Percentiles rank a stretch among this genome's conserved stretches.
Conservation (phyloP, 1,140 invertebrate species). For the Ceratosolen solmsi region DNA sequence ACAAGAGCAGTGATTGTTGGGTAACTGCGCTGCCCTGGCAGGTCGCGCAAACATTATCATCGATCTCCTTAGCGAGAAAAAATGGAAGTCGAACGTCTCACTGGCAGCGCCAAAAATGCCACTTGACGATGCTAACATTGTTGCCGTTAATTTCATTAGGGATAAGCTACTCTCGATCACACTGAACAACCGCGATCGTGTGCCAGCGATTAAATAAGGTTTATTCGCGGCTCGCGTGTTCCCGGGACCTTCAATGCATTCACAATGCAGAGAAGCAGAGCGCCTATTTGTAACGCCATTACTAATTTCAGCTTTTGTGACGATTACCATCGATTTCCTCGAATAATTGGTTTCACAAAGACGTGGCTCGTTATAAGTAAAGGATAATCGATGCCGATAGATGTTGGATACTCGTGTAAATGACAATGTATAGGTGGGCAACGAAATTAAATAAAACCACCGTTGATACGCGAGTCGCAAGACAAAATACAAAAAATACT, state of each 20-base stretch:
- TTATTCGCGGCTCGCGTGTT: not conserved
- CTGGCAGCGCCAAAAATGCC: not conserved
- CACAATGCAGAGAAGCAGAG: too few species aligned
- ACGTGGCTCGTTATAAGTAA: not conserved
- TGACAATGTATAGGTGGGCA: too few species aligned
- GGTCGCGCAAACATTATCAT: too few species aligned
- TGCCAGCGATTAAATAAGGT: not conserved
- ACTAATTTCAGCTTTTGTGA: too few species aligned
- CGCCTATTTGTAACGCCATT: too few species aligned
- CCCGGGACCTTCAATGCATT: not conserved
- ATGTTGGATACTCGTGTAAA: too few species aligned
- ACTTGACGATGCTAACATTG: conserved; percentile 35
- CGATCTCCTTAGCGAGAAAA: too few species aligned
- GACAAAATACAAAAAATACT: not conserved
- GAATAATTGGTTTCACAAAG: not conserved
- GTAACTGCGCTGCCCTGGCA: too few species aligned
- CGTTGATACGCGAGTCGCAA: not conserved
- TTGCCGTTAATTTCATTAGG: conserved; percentile 43
- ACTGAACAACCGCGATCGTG: not conserved
- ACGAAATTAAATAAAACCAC: conserved; percentile 11
- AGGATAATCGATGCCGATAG: too few species aligned
- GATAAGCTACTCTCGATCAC: conserved; percentile 39
- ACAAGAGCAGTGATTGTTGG: too few species aligned
- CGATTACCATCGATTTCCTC: not conserved
- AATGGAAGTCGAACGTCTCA: too few species aligned